Conservation (phyloP, 2,113 vertebrate genomes). For the Malurus melanocephalus region DNA sequence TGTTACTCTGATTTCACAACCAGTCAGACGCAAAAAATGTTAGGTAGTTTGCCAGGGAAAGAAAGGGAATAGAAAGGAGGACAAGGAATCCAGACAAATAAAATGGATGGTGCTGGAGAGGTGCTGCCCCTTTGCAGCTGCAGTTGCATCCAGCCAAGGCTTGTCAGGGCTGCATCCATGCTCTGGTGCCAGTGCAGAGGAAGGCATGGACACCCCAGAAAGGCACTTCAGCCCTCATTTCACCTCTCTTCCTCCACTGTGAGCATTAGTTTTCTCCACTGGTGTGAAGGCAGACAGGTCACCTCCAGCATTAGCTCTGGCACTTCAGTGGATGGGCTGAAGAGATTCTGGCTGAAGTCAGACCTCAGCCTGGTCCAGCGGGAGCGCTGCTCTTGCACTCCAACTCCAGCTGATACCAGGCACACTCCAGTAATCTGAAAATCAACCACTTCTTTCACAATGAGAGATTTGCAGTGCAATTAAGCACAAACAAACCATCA, state of each 20-base stretch:
- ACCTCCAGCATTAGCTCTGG: background rate
- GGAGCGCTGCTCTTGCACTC: background rate
- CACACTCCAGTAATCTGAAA: background rate
- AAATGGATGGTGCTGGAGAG: background rate
- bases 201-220: background rate
- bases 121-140: background rate
- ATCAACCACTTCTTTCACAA: conserved; percentile 1
- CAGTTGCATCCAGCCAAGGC: background rate
- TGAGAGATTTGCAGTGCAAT: background rate
- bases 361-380: background rate
- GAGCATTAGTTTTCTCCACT: background rate
- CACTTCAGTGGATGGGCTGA: background rate
- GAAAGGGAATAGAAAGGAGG: background rate
- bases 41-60: conserved; percentile 12
- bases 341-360: background rate
- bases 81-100: background rate
- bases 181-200: background rate
- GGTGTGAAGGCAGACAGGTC: background rate
- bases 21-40: conserved; percentile 37
- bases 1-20: conserved; percentile 44
- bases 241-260: background rate
- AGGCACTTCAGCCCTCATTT: background rate
- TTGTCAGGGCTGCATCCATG: background rate
- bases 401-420: background rate
- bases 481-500: background rate